Conservation (phyloP, 1,140 invertebrate species). For the Bacillus rossius region DNA sequence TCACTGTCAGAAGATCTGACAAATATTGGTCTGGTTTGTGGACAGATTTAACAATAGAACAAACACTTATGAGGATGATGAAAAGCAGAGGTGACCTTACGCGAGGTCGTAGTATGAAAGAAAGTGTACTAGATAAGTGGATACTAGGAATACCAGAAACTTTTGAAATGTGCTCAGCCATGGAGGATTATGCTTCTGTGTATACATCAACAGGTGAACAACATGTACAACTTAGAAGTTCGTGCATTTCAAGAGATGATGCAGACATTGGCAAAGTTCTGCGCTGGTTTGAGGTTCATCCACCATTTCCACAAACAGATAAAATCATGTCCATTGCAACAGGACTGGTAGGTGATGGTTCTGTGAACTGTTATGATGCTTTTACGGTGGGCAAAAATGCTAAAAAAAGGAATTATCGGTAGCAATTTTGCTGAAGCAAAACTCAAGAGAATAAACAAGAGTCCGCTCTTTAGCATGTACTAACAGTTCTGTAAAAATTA, state of each 20-base stretch:
- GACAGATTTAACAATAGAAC: conserved; percentile 9
- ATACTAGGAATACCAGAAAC: neutral
- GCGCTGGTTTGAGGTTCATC: too few relatives aligned
- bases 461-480: too few relatives aligned
- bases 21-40: neutral
- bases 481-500: too few relatives aligned
- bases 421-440: too few relatives aligned
- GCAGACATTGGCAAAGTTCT: too few relatives aligned
- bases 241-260: too few relatives aligned
- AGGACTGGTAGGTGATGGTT: conserved; percentile 22
- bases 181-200: too few relatives aligned
- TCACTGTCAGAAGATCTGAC: conserved; percentile 2
- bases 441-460: too few relatives aligned
- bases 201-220: too few relatives aligned
- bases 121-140: neutral
- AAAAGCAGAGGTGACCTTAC: conserved; percentile 3
- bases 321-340: conserved; percentile 30
- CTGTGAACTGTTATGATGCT: conserved; percentile 29
- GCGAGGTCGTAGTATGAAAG: neutral
- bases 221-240: too few relatives aligned
- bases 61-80: conserved; percentile 7
- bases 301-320: conserved; percentile 28
- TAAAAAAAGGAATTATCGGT: too few relatives aligned
- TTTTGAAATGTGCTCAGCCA: too few relatives aligned
- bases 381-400: conserved; percentile 13